Base-by-base conservation (phyloP, 2,797 vertebrate species). In the Setipinna tenuifilis region DNA sequence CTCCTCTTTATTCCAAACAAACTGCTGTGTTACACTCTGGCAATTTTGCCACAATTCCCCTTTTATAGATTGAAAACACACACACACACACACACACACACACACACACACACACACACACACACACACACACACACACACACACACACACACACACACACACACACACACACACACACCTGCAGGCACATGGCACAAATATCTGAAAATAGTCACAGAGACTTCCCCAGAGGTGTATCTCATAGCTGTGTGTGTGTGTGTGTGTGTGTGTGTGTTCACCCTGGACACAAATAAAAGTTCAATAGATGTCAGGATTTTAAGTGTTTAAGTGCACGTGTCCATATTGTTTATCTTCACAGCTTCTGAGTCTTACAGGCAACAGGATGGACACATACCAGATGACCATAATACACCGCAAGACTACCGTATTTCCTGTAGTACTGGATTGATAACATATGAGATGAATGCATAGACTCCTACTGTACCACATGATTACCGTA, bases 61-160 rank as follows among this genome's bases (percentile, higher is more conserved):
- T 2, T 54, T 54, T 54, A 9, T 10, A 54, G 50, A 1, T 54
- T 54, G 9, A 54, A 21, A 4, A 59, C 58, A 21, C 58, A 54
- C 50, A 54, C 0, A 78, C 68, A 80, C 61, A 71, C 14, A 54
- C 6, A 84, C 44, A 62, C 80, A 87, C 61, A 84, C 81, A 87
- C 41, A 6, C 86, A 59, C 58, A 21, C 6, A 6, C 23, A 68
- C 62, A 78, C 68, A 80, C 61, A 71, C 14, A 54, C 6, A 84
- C 44, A 62, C 80, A 87, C 61, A 84, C 81, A 87, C 41, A 6
- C 86, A 59, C 58, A 21, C 6, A 6, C 23, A 68, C 62, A 54
- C 50, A 54, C 0, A 59, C 58, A 21, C 58, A 54, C 50, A 54
- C 0, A 78, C 68, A 80, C 61, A 71, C 14, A 54, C 6, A 84